These are phyloP conservation scores for Sebastes oblongus DNA, from an alignment of 2,797 vertebrate species.

Conservation along the genomic window DNA sequence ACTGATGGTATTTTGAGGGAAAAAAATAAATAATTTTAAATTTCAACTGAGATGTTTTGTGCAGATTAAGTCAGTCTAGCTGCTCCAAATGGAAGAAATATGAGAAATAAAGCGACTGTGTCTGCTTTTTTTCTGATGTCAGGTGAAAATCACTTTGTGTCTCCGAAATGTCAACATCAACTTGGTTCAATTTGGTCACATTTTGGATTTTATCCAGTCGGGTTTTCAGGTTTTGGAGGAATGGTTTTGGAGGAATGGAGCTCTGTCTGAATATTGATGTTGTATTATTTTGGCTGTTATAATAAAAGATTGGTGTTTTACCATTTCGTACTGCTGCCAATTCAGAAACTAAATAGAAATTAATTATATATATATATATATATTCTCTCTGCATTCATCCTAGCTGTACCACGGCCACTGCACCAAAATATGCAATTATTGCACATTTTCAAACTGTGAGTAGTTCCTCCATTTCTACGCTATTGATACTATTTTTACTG, in stretches of 20 bases:
- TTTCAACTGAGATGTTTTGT: slow-evolving; percentile 28
- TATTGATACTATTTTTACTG: too few species aligned
- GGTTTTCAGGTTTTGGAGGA: neutral
- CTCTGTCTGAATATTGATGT: neutral
- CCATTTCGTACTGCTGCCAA: neutral
- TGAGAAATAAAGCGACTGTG: neutral
- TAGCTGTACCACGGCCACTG: neutral
- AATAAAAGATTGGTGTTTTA: neutral
- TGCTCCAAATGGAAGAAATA: neutral
- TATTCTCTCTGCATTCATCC: too few species aligned
- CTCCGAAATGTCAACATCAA: slow-evolving; percentile 16
- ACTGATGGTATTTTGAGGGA: slow-evolving; percentile 20
- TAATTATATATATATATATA: too few species aligned
- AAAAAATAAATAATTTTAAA: slow-evolving; percentile 5
- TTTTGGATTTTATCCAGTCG: neutral
- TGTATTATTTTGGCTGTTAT: neutral
- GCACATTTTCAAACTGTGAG: neutral
- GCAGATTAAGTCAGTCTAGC: slow-evolving; percentile 14
- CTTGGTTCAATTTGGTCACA: neutral
- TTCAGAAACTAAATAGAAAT: too few species aligned
- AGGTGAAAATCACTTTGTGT: neutral
- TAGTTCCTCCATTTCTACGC: neutral
- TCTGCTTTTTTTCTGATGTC: slow-evolving; percentile 10
- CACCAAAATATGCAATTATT: neutral
- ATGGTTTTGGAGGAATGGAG: neutral